These are phyloP conservation scores for Pachycephus smyrnensis DNA, from an alignment of 2,888 invertebrate species.

Conservation along the genomic window DNA sequence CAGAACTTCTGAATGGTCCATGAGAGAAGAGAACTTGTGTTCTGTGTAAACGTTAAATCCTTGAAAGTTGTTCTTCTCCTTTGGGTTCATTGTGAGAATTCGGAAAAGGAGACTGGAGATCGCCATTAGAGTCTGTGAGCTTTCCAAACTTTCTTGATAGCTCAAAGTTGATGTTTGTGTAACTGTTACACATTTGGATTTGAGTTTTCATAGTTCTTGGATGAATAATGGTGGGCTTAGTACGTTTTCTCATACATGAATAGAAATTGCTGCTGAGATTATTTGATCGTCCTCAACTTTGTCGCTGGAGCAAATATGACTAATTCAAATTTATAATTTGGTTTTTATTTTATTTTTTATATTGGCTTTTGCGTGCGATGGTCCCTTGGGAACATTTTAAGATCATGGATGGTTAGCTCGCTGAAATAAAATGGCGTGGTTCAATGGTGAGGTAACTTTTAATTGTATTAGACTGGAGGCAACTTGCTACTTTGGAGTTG, in stretches of 20 bases:
- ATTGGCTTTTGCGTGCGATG: background rate
- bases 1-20: background rate
- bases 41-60: background rate
- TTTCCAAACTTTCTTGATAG: background rate
- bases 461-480: slow-evolving; percentile 46
- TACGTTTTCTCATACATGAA: background rate
- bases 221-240: background rate
- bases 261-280: background rate
- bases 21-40: background rate
- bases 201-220: background rate
- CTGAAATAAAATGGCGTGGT: background rate
- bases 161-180: background rate
- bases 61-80: background rate
- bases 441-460: slow-evolving; percentile 32
- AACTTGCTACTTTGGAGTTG: slow-evolving; percentile 55
- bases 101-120: background rate
- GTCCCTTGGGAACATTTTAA: background rate
- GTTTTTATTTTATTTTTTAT: background rate
- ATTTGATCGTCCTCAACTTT: too few relatives aligned
- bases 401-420: background rate
- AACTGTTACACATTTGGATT: background rate
- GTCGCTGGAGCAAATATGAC: background rate
- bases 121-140: background rate
- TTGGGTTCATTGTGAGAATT: background rate
- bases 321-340: background rate